Evolutionary conservation across 92 coral and sea anemone species (phyloP).

Genomic region (Porites evermanni): DNA sequence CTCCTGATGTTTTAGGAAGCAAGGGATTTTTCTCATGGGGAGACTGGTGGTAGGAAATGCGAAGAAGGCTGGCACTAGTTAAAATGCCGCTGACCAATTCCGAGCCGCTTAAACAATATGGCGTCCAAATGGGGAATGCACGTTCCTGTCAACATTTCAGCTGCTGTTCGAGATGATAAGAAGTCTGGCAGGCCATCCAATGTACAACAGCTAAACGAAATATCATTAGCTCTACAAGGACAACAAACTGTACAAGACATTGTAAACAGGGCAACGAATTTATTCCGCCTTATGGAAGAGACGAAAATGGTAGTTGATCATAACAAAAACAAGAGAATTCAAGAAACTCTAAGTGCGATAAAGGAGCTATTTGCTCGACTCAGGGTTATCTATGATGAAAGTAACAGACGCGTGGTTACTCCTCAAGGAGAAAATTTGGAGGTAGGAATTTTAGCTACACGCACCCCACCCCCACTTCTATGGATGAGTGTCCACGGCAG

Average conservation of each 20-base stretch:
- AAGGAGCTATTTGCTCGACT: conserved; percentile 59
- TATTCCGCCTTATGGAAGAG: conserved; percentile 64
- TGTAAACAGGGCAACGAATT: conserved; percentile 56
- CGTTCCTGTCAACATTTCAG: conserved; percentile 6
- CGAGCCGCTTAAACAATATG: conserved; percentile 30
- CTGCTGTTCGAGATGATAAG: conserved; percentile 41
- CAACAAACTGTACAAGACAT: conserved; percentile 72
- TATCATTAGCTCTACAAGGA: conserved; percentile 66
- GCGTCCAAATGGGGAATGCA: conserved; percentile 39
- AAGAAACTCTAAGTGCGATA: conserved; percentile 49
- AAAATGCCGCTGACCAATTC: conserved; percentile 8
- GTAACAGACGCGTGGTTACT: conserved; percentile 49
- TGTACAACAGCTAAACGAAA: conserved; percentile 57
- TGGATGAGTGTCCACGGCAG: no score
- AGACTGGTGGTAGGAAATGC: background rate
- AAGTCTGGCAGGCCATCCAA: conserved; percentile 23
- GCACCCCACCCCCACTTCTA: no score
- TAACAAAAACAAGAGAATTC: conserved; percentile 58
- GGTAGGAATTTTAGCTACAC: conserved; percentile 27
- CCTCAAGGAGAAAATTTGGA: conserved; percentile 60
- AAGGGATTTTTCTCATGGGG: background rate
- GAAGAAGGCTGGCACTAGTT: background rate
- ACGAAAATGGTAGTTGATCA: conserved; percentile 38
- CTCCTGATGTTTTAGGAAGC: no score
- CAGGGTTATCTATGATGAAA: conserved; percentile 61